Evolutionary conservation across 2,113 vertebrate species (phyloP), one percentile per base, ranked within the genome.

Genomic region (Nycticebus coucang): DNA sequence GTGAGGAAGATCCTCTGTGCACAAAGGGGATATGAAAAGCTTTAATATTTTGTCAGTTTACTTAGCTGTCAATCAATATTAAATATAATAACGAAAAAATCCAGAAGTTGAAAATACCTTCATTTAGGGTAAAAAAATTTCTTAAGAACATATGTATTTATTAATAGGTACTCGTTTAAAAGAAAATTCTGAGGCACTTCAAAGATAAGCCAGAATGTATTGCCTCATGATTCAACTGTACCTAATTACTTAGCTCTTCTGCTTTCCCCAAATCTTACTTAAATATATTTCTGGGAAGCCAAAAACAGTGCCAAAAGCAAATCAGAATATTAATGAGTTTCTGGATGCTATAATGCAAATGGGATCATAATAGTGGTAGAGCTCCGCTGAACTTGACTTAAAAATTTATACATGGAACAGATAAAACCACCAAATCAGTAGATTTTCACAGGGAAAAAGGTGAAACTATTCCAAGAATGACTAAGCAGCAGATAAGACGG

Each of bases 21-120:
- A 21, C 15, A 50, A 72, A 82, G 3, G 22, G 83, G 41, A 93
- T 86, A 75, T 17, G 2, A 64, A 37, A 89, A 82, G 0, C 33
- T 53, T 41, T 79, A 95, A 60, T 66, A 84, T 85, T 91, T 35
- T 91, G 60, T 22, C 41, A 71, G 4, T 55, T 91, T 53, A 57
- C 21, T 71, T 90, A 45, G 33, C 62, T 80, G 4, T 30, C 1
- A 72, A 62, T 94, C 45, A 85, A 26, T 85, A 62, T 81, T 74
- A 78, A 85, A 62, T 14, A 75, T 24, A 93, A 69, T 3, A 79
- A 30, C 0, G 26, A 84, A 15, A 90, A 95, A 85, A 62, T 77
- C 9, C n/a, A 80, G 68, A 84, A 84, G 53, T 92, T 92, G 55
- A 95, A 79, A 72, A 83, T 45, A 24, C 77, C 18, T 72, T 92